These are phyloP conservation scores for Pomatostomus ruficeps DNA, from an alignment of 2,113 vertebrate genomes.

Conservation along the genomic window DNA sequence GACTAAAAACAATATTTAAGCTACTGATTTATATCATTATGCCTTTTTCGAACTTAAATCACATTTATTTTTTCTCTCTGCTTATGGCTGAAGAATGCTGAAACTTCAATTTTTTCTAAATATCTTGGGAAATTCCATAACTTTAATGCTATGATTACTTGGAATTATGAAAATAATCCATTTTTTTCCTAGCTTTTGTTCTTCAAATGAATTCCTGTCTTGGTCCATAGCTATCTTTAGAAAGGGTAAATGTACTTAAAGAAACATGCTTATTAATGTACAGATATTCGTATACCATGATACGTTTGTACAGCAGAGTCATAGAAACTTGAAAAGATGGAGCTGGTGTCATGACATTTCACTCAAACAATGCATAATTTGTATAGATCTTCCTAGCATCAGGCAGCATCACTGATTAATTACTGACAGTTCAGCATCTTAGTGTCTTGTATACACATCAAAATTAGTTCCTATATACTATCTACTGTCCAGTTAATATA, in stretches of 20 bases:
- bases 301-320: not conserved
- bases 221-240: not conserved
- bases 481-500: not conserved
- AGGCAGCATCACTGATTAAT: not conserved
- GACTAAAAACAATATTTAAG: not conserved
- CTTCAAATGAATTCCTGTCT: not conserved
- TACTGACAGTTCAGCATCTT: not conserved
- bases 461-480: not conserved
- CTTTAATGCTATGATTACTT: not conserved
- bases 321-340: not conserved
- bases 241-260: not conserved
- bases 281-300: not conserved
- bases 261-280: not conserved
- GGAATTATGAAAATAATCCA: not conserved
- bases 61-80: not conserved
- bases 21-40: not conserved
- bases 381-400: not conserved
- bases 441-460: not conserved
- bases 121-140: not conserved
- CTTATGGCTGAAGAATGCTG: not conserved
- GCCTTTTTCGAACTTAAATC: not conserved
- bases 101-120: not conserved
- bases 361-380: not conserved
- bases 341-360: not conserved
- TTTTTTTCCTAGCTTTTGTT: not conserved